Conservation (phyloP, 2,888 invertebrate genomes). For the Plagodis dolabraria region DNA sequence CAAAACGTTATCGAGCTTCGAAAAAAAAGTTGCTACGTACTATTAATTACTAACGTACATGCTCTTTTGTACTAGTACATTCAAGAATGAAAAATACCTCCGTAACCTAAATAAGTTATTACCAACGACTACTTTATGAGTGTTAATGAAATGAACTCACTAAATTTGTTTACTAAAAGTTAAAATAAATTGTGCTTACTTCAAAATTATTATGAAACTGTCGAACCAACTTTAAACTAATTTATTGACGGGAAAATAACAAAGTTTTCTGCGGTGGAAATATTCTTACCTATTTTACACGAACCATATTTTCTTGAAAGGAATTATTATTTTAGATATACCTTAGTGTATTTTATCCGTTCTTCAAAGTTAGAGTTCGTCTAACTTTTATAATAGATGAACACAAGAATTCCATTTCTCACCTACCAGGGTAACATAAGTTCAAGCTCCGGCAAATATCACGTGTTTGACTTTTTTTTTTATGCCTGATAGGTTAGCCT, state of each 20-base stretch:
- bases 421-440: conserved; percentile 2
- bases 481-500: too few relatives aligned
- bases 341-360: not conserved
- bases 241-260: conserved; percentile 21
- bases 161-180: too few relatives aligned
- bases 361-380: conserved; percentile 16
- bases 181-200: too few relatives aligned
- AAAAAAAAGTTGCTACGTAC: too few relatives aligned
- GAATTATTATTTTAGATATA: conserved; percentile 5
- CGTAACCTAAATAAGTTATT: too few relatives aligned
- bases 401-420: conserved; percentile 37
- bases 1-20: too few relatives aligned
- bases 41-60: too few relatives aligned
- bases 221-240: conserved; percentile 19
- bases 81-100: too few relatives aligned
- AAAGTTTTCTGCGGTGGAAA: conserved; percentile 13
- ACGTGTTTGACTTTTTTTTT: too few relatives aligned
- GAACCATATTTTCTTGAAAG: conserved; percentile 8
- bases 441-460: conserved; percentile 1
- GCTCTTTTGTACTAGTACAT: too few relatives aligned
- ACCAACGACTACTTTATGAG: too few relatives aligned
- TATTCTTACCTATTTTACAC: conserved; percentile 8
- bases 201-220: not conserved
- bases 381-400: conserved; percentile 19
- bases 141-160: too few relatives aligned